A percentile compares a stretch with the other conserved stretches of the same genome.
These are phyloP conservation scores for Centropus bengalensis DNA, from an alignment of 2,113 vertebrate species.

Conservation along the genomic window DNA sequence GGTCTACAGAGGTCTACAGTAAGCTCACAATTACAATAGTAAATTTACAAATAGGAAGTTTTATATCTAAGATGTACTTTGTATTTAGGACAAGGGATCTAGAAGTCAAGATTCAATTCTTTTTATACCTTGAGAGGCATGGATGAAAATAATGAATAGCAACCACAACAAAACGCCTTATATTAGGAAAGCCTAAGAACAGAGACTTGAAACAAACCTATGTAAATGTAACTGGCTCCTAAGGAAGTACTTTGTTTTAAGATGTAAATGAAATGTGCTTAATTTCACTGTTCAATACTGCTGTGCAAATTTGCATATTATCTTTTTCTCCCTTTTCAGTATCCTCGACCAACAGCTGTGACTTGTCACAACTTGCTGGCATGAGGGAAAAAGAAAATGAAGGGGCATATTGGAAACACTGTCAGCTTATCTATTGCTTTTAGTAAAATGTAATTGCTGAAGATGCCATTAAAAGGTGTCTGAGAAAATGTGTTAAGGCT, in stretches of 20 bases:
- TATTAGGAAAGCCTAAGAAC: not conserved
- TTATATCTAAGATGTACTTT: not conserved
- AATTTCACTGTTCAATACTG: slow-evolving; percentile 5
- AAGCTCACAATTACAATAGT: slow-evolving; percentile 49
- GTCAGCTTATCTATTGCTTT: slow-evolving; percentile 59
- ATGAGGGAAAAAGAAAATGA: slow-evolving; percentile 59
- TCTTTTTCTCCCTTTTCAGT: slow-evolving; percentile 56
- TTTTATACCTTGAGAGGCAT: not conserved
- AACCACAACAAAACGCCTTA: not conserved
- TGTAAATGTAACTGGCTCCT: not conserved
- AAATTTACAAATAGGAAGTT: slow-evolving; percentile 47
- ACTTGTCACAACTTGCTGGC: slow-evolving; percentile 71
- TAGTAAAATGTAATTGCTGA: slow-evolving; percentile 67
- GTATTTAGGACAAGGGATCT: not conserved
- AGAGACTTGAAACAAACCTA: not conserved
- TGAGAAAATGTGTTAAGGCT: slow-evolving; percentile 49
- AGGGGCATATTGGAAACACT: slow-evolving; percentile 58
- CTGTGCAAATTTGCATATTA: slow-evolving; percentile 64
- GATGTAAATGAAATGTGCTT: slow-evolving; percentile 61
- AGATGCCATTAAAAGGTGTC: slow-evolving; percentile 54
- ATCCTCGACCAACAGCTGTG: slow-evolving; percentile 69
- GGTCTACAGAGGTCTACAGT: not conserved
- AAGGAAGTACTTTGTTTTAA: slow-evolving; percentile 5
- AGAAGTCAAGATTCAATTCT: slow-evolving; percentile 34
- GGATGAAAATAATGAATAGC: not conserved